A percentile compares a stretch with the other conserved stretches of the same genome.
Conservation (phyloP, 2,888 invertebrate species). For the Sepioteuthis lessoniana region DNA sequence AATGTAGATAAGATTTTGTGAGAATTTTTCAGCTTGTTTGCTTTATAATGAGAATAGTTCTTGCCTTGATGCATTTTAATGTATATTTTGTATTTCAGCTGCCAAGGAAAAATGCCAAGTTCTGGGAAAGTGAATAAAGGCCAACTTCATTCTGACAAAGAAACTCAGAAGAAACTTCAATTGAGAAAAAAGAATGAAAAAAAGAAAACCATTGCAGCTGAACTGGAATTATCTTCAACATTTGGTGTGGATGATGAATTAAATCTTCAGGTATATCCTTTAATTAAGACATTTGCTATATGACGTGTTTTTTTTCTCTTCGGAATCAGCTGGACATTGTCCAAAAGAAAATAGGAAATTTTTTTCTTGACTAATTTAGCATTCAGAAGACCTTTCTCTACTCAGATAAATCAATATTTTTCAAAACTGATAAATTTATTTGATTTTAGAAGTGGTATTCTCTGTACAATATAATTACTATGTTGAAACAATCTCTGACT, state of each 20-base stretch:
- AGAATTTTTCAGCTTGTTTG: no score
- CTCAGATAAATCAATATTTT: no score
- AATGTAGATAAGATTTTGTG: no score
- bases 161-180: conserved; percentile 59
- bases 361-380: no score
- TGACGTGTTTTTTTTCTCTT: neutral
- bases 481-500: no score
- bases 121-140: neutral
- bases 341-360: no score
- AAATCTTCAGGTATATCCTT: conserved; percentile 63
- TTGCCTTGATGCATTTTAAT: neutral
- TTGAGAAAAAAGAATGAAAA: conserved; percentile 65
- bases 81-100: neutral
- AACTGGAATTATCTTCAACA: conserved; percentile 51
- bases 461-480: no score
- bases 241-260: conserved; percentile 70
- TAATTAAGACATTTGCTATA: neutral
- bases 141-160: neutral
- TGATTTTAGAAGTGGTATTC: no score
- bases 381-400: no score
- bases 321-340: no score
- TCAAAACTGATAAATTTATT: no score
- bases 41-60: neutral
- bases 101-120: neutral
- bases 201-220: conserved; percentile 56